Evolutionary conservation across 2,113 vertebrate genomes (phyloP), one percentile per base, ranked within the genome.

Genomic region (Ciconia maguari): DNA sequence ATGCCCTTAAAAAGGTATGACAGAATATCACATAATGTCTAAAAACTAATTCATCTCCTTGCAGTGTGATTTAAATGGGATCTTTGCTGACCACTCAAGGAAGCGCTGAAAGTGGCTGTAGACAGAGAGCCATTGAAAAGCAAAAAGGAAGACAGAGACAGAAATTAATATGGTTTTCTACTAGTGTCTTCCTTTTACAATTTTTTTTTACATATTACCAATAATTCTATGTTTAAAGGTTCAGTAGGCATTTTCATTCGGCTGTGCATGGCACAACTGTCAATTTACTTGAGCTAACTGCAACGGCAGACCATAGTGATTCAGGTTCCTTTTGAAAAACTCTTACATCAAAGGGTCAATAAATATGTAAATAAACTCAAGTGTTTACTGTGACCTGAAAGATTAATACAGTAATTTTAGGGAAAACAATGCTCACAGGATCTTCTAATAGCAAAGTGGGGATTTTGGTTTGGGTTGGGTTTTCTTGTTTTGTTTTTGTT

Each of bases 391-490:
- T 9, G 5, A 78, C 13, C 48, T n/a, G 20, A 85, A 65, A 83
- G 38, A 62, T 55, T 38, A 58, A 21, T 21, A 30, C 38, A 58
- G n/a, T 61, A 42, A 42, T 91, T 94, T 66, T 62, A 30, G 29
- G 51, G 51, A 17, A 78, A 89, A n/a, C 4, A 34, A 10, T 38
- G 13, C 15, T 79, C 21, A 51, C 14, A 15, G 6, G 13, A 10
- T 57, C 60, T 57, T 78, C 15, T 69, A 79, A 34, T 10, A 83
- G 18, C 25, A 76, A 61, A 29, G 4, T 4, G 2, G 8, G 1
- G 8, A 1, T 0, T 26, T 44, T 16, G 17, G 7, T 60, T 57
- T n/a, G 9, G 2, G 26, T 49, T 29, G 7, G 3, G 24, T 49
- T 41, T 78, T 48, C 9, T 29, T 32, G 20, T 8, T 66, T 77